Conservation (phyloP, 2,888 invertebrate species). For the Lasioglossum vierecki region DNA sequence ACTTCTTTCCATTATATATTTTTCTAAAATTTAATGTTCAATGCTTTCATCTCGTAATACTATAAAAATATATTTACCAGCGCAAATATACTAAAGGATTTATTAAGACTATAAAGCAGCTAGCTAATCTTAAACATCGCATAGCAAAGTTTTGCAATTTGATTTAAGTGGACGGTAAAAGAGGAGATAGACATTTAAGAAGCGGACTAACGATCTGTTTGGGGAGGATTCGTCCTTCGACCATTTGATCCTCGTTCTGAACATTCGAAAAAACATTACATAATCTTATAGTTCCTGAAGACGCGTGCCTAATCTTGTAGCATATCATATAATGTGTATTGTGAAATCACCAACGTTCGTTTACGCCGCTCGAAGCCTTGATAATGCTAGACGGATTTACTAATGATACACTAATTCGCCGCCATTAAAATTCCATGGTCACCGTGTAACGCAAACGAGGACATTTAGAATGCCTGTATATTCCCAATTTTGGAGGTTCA, state of each 20-base stretch:
- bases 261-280: constrained; percentile 25
- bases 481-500: not conserved
- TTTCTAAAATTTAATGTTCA: not conserved
- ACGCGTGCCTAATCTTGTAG: constrained; percentile 13
- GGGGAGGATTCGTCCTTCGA: not conserved
- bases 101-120: not conserved
- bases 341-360: constrained; percentile 38
- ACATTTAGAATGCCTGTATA: constrained; percentile 1
- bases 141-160: not conserved
- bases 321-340: constrained; percentile 43
- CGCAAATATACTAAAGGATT: not conserved
- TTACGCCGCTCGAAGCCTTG: constrained; percentile 44
- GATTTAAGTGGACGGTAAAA: not conserved
- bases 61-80: not conserved
- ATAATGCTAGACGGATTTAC: constrained; percentile 21
- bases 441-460: constrained; percentile 4
- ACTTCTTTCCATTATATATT: not conserved
- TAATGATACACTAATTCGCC: constrained; percentile 33
- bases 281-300: constrained; percentile 24
- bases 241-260: not conserved
- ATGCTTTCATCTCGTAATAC: not conserved
- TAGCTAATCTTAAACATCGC: not conserved
- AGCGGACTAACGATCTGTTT: not conserved
- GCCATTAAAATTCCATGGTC: constrained; percentile 38
- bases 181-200: not conserved